Base-by-base conservation (phyloP, 2,797 vertebrate genomes). In the Paramormyrops hopkinsi region DNA sequence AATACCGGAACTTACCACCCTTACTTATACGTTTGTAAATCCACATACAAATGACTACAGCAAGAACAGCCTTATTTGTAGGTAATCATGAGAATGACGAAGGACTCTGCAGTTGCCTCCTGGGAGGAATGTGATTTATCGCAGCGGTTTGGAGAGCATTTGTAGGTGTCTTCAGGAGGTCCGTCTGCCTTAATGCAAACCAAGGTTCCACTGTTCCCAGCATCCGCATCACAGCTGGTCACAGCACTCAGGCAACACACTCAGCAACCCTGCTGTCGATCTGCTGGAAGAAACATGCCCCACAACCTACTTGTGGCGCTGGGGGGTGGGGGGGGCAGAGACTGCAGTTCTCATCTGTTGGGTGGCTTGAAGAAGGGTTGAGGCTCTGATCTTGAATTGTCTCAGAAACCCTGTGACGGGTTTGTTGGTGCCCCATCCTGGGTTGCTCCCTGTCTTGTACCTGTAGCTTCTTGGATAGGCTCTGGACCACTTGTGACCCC, bases 41-140 rank as follows among this genome's bases (percentile, higher is more conserved):
- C 84, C 50, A 3, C 22, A 53, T 86, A 86, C 83, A 53, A 25
- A 51, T 22, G 46, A 8, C 83, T 50, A 54, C 84, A 51, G 51
- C 4, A 51, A 54, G 50, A 33, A 17, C 48, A 85, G 83, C 50
- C n/a, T 82, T 46, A 82, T 82, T 85, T 53, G 46, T 53, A 85
- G 48, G 50, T 54, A 86, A 54, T 86, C 84, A 86, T 33, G 25
- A 50, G 48, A 54, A 54, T 33, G 84, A 86, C 22, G 50, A 51
- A 86, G 84, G 50, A 86, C 22, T 53, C 22, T 86, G 12, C 2
- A 7, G 84, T 86, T 17, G 44, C 83, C 46, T 53, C 83, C 83
- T 85, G 50, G 83, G 84, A 53, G 51, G 51, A n/a, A 46, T 82
- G 19, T 82, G 76, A 82, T 82, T 46, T 82, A 82, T 82, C 41